Evolutionary conservation across 2,113 vertebrate genomes (phyloP), one percentile per base, ranked within the genome.

Genomic region (Pedetes capensis): DNA sequence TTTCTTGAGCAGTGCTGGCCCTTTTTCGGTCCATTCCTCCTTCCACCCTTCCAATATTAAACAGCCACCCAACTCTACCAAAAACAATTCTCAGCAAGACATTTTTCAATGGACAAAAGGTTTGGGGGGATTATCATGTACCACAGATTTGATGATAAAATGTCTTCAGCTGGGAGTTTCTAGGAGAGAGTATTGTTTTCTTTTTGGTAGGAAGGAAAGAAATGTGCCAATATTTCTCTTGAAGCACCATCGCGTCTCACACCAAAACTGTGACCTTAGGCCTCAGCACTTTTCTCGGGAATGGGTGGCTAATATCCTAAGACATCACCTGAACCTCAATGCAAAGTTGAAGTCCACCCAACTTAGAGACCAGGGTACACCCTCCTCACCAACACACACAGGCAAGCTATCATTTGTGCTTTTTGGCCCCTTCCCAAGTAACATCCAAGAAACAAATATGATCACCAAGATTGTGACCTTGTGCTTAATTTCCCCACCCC

Each of bases 351-450:
- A 75, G 20, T 55, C 16, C 22, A 25, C 12, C n/a, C 29, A 6
- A 34, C 34, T 42, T 44, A 25, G 81, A 44, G 39, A 57, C 27
- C 20, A 10, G 2, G 0, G 22, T 8, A 5, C n/a, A 22, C 8
- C 3, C 0, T 39, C 44, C 22, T 27, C 72, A 20, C 53, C 81
- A 69, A 42, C 32, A 22, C 0, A 7, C 61, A 22, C 14, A 2
- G 82, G 74, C 57, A 84, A 57, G 18, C 63, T 42, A 23, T 20
- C 8, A 6, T 25, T 68, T 94, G 92, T 95, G 96, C 92, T 87
- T 89, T 37, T 74, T 37, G 32, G 49, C 39, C 44, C 20, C 47
- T 59, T 63, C 59, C 79, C 63, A 57, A 59, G 16, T n/a, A 27
- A 61, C 51, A 72, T 20, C 8, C 1, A n/a, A n/a, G n/a, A n/a